phyloP scores from a whole-genome alignment of 2,113 vertebrate genomes.

The Nibea albiflora region DNA sequence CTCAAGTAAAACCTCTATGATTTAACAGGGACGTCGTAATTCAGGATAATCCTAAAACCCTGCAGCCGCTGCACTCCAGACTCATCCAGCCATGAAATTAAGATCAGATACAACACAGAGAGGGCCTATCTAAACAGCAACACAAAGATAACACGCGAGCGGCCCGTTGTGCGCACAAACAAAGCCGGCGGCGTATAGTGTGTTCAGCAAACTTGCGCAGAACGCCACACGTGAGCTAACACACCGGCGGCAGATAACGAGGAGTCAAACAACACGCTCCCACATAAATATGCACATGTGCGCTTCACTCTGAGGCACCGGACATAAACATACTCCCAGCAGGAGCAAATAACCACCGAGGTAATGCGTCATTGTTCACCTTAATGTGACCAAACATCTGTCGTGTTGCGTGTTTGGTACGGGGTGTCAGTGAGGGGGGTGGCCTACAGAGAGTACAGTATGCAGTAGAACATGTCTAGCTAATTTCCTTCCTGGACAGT shows the following conservation, averaged over 20 bases:
- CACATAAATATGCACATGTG: constrained; percentile 57
- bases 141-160: constrained; percentile 44
- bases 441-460: constrained; percentile 21
- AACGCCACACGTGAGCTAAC: constrained; percentile 64
- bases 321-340: constrained; percentile 57
- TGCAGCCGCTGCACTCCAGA: constrained; percentile 47
- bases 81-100: constrained; percentile 81
- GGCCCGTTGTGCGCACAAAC: constrained; percentile 43
- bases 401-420: constrained; percentile 19
- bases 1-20: constrained; percentile 48
- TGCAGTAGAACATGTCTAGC: constrained; percentile 4
- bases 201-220: constrained; percentile 37
- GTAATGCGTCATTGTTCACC: constrained; percentile 33
- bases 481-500: constrained; percentile 18
- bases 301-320: constrained; percentile 16
- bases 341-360: constrained; percentile 32
- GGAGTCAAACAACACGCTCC: constrained; percentile 54
- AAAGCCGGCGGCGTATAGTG: constrained; percentile 32
- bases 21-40: constrained; percentile 64
- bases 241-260: constrained; percentile 41
- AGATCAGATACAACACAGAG: constrained; percentile 72
- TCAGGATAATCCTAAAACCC: constrained; percentile 70
- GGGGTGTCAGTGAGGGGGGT: constrained; percentile 18
- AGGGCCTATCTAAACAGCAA: constrained; percentile 56
- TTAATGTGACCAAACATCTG: constrained; percentile 49